Base-by-base conservation (phyloP, 2,797 vertebrate genomes). In the Bradypodion pumilum region DNA sequence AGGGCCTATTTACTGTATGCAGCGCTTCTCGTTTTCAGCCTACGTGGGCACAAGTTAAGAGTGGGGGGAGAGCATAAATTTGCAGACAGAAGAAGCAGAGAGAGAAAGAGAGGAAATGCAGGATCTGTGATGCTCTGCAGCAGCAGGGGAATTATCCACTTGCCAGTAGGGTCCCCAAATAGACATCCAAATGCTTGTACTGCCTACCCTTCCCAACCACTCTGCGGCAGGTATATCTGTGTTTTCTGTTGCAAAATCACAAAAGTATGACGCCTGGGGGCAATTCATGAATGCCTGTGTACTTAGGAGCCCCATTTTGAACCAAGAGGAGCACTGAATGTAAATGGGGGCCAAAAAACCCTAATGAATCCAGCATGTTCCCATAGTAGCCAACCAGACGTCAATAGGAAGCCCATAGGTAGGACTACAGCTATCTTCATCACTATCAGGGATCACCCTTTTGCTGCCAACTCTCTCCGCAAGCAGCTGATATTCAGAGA, bases 1-100 rank as follows among this genome's bases (percentile, higher is more conserved):
- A 95, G 94, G 95, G 92, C 96, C 96, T 96, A 95, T 96, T 96
- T 95, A 95, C 95, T 94, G 95, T 89, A 96, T 95, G 93, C 83
- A 87, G 91, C 91, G 94, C 93, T 90, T 88, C 93, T 94, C 90
- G 59, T 90, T 94, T 92, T 93, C 84, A 85, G 83, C 84, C 92
- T 87, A 84, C 19, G 5, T 90, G 82, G 89, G 15, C 85, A 10
- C 79, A 90, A 62, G 0, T 80, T 70, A 3, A 12, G 27, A 77
- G 69, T 73, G 65, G 42, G 72, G 79, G 40, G 15, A 0, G 44
- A 75, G 49, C 32, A 68, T 29, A 44, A 46, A 19, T 0, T 0
- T 56, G 68, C 21, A 37, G 32, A 8, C 25, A 52, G 46, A 16
- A 8, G 27, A 78, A 80, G 9, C 52, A 49, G 66, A 56, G 25